These are phyloP conservation scores for Scaptomyza polygonia DNA, from an alignment of 2,888 invertebrate species.

Conservation along the genomic window DNA sequence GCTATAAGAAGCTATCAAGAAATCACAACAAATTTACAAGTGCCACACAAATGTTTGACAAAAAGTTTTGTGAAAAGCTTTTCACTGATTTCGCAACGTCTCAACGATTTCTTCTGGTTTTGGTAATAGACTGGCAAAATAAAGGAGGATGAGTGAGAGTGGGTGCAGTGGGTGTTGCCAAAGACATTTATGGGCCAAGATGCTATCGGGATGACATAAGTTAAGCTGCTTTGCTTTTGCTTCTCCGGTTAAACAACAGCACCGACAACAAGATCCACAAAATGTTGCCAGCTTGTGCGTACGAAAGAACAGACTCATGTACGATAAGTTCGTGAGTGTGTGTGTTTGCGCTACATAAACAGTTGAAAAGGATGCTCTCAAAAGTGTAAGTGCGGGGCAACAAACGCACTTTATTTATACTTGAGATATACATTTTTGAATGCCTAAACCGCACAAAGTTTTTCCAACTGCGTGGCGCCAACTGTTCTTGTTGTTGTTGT, in stretches of 20 bases:
- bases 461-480: slow-evolving; percentile 29
- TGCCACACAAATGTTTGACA: slow-evolving; percentile 79
- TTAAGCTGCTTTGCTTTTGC: slow-evolving; percentile 76
- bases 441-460: slow-evolving; percentile 59
- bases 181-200: slow-evolving; percentile 75
- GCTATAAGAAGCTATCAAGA: slow-evolving; percentile 74
- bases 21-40: slow-evolving; percentile 80
- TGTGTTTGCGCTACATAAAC: slow-evolving; percentile 40
- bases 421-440: slow-evolving; percentile 66
- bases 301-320: slow-evolving; percentile 42
- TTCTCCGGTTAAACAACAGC: slow-evolving; percentile 57
- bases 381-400: slow-evolving; percentile 52
- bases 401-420: slow-evolving; percentile 57
- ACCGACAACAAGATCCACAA: slow-evolving; percentile 39
- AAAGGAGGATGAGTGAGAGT: background rate
- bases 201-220: slow-evolving; percentile 79
- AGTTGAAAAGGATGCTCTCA: slow-evolving; percentile 59
- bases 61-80: slow-evolving; percentile 76
- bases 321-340: slow-evolving; percentile 10
- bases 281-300: slow-evolving; percentile 33
- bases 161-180: slow-evolving; percentile 27
- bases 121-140: slow-evolving; percentile 34
- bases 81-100: slow-evolving; percentile 76
- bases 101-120: slow-evolving; percentile 67
- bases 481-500: slow-evolving; percentile 34